Percentiles rank a stretch among this genome's conserved stretches.
Evolutionary conservation across 2,113 vertebrate genomes (phyloP).

Genomic region (Cyprinodon brontotheroides): DNA sequence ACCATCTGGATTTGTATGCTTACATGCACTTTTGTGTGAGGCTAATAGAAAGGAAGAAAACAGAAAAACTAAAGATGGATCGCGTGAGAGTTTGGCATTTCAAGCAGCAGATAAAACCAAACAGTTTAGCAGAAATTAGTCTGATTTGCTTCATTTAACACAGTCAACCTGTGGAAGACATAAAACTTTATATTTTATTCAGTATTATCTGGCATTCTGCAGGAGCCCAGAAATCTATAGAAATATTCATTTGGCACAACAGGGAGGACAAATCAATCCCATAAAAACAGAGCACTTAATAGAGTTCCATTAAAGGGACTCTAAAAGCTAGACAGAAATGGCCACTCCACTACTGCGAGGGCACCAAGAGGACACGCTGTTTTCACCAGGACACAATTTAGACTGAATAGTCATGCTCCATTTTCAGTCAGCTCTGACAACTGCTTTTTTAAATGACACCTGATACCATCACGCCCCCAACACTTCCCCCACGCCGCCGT

Average conservation of each 20-base stretch:
- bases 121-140: conserved; percentile 39
- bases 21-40: conserved; percentile 34
- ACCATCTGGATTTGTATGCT: conserved; percentile 51
- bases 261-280: conserved; percentile 68
- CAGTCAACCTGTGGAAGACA: conserved; percentile 61
- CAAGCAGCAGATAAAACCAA: conserved; percentile 18
- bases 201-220: conserved; percentile 53
- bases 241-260: conserved; percentile 70
- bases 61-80: conserved; percentile 9
- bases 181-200: conserved; percentile 48
- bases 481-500: conserved; percentile 29
- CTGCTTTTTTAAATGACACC: conserved; percentile 76
- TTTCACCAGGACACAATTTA: conserved; percentile 61
- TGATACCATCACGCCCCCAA: conserved; percentile 56
- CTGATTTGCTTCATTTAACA: conserved; percentile 51
- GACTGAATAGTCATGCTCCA: conserved; percentile 67
- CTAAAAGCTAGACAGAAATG: conserved; percentile 50
- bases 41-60: conserved; percentile 33
- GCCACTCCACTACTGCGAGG: conserved; percentile 45
- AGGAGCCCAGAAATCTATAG: conserved; percentile 58
- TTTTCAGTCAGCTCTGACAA: conserved; percentile 73
- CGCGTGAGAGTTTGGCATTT: neutral
- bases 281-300: conserved; percentile 73
- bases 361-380: conserved; percentile 52
- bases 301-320: conserved; percentile 66